Conservation (phyloP, 2,113 vertebrate genomes). For the Corvus cornix region DNA sequence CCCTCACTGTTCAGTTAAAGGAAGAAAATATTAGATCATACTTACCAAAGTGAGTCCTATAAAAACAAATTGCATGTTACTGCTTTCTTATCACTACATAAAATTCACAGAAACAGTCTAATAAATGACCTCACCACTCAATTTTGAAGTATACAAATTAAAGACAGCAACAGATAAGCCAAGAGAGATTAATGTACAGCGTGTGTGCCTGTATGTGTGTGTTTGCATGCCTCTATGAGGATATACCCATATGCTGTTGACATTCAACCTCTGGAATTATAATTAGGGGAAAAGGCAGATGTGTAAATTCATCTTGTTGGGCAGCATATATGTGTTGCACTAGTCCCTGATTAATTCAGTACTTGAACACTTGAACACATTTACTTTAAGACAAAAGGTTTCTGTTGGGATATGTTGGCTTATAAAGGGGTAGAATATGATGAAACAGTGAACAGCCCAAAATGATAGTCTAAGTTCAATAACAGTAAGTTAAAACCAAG, state of each 20-base stretch:
- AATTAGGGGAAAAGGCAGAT: conserved; percentile 60
- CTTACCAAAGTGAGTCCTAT: conserved; percentile 47
- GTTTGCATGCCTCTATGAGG: conserved; percentile 5
- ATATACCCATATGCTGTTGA: conserved; percentile 47
- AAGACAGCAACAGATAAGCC: conserved; percentile 50
- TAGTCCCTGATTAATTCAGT: conserved; percentile 40
- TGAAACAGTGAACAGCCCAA: not conserved
- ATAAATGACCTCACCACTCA: conserved; percentile 64
- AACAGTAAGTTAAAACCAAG: not conserved
- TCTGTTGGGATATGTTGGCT: conserved; percentile 8
- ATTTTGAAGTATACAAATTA: conserved; percentile 61
- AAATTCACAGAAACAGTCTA: conserved; percentile 60
- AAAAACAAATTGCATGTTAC: conserved; percentile 59
- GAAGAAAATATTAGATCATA: conserved; percentile 25
- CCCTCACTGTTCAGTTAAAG: conserved; percentile 8
- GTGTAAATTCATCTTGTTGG: conserved; percentile 63
- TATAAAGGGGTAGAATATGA: conserved; percentile 1
- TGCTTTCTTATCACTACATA: conserved; percentile 53
- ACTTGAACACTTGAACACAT: not conserved
- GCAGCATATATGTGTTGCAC: conserved; percentile 5
- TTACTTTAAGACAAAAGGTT: conserved; percentile 45
- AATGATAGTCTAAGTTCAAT: not conserved
- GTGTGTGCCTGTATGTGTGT: not conserved
- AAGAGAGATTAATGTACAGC: conserved; percentile 54
- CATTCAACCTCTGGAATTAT: conserved; percentile 63